These are phyloP conservation scores for Pituophis catenifer DNA, from an alignment of 2,113 vertebrate genomes.

Conservation along the genomic window DNA sequence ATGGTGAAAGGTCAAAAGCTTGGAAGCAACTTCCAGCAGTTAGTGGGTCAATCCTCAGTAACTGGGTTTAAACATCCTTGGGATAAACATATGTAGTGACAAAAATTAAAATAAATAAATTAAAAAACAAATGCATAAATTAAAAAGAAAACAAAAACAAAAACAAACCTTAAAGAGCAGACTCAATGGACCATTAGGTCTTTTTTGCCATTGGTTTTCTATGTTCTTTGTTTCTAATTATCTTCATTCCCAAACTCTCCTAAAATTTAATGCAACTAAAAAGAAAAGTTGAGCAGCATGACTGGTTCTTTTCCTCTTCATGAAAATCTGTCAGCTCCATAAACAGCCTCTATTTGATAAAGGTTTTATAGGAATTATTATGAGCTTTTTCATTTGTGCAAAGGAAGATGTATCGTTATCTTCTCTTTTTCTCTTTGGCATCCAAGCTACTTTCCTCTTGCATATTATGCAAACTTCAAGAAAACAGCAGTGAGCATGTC, in stretches of 20 bases:
- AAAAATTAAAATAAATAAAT: neutral
- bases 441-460: conserved; percentile 21
- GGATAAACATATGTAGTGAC: no score
- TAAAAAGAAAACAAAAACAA: neutral
- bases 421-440: conserved; percentile 26
- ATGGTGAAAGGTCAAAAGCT: no score
- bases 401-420: conserved; percentile 23
- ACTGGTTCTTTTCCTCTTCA: neutral
- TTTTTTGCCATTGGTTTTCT: neutral
- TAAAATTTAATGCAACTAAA: neutral
- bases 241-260: conserved; percentile 21
- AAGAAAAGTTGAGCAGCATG: conserved; percentile 1
- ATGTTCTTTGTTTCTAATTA: neutral
- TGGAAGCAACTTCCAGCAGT: no score
- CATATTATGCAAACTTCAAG: conserved; percentile 46
- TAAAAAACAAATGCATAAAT: neutral
- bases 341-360: conserved; percentile 41
- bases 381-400: conserved; percentile 52
- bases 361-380: conserved; percentile 43
- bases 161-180: neutral
- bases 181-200: neutral
- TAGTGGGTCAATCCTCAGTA: no score
- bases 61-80: no score
- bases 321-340: conserved; percentile 17
- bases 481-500: conserved; percentile 36